A percentile compares a stretch with the other conserved stretches of the same genome.
Evolutionary conservation across 2,797 vertebrate genomes (phyloP).

Genomic region (Heteromormyrus szaboi): DNA sequence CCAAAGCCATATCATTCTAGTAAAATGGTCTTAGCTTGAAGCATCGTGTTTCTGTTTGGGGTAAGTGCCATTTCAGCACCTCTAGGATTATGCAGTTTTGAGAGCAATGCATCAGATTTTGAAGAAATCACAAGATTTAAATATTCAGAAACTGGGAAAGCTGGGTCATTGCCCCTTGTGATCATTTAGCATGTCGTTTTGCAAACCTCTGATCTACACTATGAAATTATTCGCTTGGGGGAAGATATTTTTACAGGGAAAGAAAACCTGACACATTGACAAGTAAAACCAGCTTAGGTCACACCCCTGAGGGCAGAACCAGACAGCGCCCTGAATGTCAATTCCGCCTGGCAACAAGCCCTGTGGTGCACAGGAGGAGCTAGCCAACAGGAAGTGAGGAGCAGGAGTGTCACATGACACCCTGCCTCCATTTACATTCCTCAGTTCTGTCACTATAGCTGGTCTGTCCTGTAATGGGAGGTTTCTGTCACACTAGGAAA

Average conservation of each 20-base stretch:
- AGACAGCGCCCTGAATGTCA: neutral
- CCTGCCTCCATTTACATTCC: neutral
- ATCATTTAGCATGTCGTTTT: constrained; percentile 36
- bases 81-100: constrained; percentile 19
- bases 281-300: neutral
- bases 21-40: neutral
- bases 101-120: constrained; percentile 22
- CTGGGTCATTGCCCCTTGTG: constrained; percentile 31
- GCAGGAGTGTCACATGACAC: neutral
- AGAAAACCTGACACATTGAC: constrained; percentile 8
- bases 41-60: neutral
- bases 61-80: neutral
- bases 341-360: neutral
- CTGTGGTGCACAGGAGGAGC: neutral
- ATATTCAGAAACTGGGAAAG: constrained; percentile 42
- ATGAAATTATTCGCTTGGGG: neutral
- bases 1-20: neutral
- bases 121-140: constrained; percentile 41
- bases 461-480: neutral
- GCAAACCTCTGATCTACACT: constrained; percentile 38
- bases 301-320: neutral
- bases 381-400: neutral
- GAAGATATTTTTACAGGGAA: neutral
- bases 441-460: neutral
- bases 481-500: neutral